Percentiles rank a stretch among this genome's conserved stretches.
Evolutionary conservation across 2,113 vertebrate genomes (phyloP).

Genomic region (Delphinus delphis): DNA sequence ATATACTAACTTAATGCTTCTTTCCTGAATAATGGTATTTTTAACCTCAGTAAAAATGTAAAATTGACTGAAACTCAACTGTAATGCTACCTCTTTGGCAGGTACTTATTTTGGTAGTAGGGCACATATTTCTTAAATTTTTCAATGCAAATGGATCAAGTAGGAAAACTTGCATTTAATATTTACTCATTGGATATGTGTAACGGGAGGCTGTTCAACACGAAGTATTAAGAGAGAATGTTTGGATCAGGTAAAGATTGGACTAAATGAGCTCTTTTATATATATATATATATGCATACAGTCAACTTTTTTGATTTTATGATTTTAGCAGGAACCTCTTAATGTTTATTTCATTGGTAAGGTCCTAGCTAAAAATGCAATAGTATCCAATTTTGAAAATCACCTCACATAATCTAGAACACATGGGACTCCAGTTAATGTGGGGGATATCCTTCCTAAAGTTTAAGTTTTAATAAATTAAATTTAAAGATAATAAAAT

Average conservation of each 20-base stretch:
- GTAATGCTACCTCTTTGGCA: neutral
- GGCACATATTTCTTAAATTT: neutral
- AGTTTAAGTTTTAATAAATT: neutral
- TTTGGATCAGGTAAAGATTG: neutral
- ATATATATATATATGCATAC: neutral
- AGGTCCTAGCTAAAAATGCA: neutral
- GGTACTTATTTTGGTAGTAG: neutral
- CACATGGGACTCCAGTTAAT: neutral
- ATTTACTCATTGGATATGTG: neutral
- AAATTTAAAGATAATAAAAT: neutral
- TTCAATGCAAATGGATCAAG: neutral
- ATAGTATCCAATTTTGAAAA: neutral
- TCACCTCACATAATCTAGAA: neutral
- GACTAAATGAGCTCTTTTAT: neutral
- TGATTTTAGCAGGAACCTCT: neutral
- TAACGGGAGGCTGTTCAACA: neutral
- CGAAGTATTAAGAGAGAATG: neutral
- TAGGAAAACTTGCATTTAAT: neutral
- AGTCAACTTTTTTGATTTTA: neutral
- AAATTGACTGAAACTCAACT: neutral
- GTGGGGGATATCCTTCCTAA: neutral
- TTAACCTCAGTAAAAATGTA: neutral
- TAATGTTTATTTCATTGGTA: neutral
- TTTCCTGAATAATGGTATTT: neutral
- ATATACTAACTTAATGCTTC: neutral